phyloP scores from a whole-genome alignment of 1,140 invertebrate genomes.

The Hylaeus volcanicus region DNA sequence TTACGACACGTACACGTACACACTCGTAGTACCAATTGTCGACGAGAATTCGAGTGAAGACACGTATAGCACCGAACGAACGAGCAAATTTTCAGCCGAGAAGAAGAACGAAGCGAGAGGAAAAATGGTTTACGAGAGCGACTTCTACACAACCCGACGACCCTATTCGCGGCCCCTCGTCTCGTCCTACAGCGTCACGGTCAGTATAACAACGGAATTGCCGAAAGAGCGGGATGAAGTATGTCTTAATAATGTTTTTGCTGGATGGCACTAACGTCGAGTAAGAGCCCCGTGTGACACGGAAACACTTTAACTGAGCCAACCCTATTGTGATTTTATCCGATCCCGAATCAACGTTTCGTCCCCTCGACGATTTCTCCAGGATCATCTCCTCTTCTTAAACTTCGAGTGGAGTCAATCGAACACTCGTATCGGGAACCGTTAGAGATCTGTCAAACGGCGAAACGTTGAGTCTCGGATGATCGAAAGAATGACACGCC shows the following conservation, averaged over 20 bases:
- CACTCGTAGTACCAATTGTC: background rate
- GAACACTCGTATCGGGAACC: too few species aligned
- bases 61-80: slow-evolving; percentile 15
- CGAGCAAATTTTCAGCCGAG: slow-evolving; percentile 31
- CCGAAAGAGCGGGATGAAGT: slow-evolving; percentile 56
- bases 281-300: slow-evolving; percentile 55
- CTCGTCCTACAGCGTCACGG: slow-evolving; percentile 89
- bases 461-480: slow-evolving; percentile 30
- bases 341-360: slow-evolving; percentile 48
- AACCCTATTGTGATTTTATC: slow-evolving; percentile 22
- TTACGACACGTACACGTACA: slow-evolving; percentile 8
- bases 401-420: too few species aligned
- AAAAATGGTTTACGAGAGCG: slow-evolving; percentile 93
- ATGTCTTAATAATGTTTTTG: slow-evolving; percentile 65
- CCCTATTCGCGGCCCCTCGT: slow-evolving; percentile 87
- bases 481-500: slow-evolving; percentile 32
- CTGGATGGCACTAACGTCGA: slow-evolving; percentile 63
- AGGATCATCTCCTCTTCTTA: too few species aligned
- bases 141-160: slow-evolving; percentile 92
- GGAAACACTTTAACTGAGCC: slow-evolving; percentile 41
- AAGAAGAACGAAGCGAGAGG: slow-evolving; percentile 49
- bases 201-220: slow-evolving; percentile 81
- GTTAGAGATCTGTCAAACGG: background rate
- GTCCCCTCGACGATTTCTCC: background rate
- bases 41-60: background rate